phyloP scores from a whole-genome alignment of 1,140 invertebrate genomes.

The Heliconius himera region DNA sequence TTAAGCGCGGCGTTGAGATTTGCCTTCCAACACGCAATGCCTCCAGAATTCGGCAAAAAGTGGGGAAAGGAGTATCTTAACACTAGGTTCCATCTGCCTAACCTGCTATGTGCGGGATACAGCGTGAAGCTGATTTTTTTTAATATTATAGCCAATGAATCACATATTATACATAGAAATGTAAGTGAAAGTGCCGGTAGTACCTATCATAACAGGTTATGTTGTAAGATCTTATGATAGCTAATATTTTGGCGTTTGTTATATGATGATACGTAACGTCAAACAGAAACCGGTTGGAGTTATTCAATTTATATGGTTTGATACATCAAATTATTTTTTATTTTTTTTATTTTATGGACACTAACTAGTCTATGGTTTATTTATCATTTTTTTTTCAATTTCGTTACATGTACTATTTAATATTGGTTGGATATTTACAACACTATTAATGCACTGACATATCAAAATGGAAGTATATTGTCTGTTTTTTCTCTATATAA shows the following conservation, averaged over 20 bases:
- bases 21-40: no score
- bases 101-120: no score
- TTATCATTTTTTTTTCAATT: no score
- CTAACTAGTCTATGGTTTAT: no score
- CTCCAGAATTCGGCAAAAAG: no score
- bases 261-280: constrained; percentile 55
- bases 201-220: constrained; percentile 45
- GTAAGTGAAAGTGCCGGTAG: constrained; percentile 56
- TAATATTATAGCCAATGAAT: no score
- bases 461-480: constrained; percentile 6
- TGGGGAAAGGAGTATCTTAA: no score
- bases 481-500: neutral
- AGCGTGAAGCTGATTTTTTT: no score
- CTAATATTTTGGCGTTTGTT: constrained; percentile 52
- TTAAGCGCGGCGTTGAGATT: no score
- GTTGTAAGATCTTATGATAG: constrained; percentile 54
- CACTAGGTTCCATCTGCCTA: no score
- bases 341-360: neutral
- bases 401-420: no score
- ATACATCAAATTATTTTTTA: neutral
- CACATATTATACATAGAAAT: constrained; percentile 26
- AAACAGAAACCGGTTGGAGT: constrained; percentile 48
- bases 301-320: neutral
- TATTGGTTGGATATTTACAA: no score
- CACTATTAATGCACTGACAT: neutral